Evolutionary conservation across 2,113 vertebrate genomes (phyloP).

Genomic region (Sturnira hondurensis): DNA sequence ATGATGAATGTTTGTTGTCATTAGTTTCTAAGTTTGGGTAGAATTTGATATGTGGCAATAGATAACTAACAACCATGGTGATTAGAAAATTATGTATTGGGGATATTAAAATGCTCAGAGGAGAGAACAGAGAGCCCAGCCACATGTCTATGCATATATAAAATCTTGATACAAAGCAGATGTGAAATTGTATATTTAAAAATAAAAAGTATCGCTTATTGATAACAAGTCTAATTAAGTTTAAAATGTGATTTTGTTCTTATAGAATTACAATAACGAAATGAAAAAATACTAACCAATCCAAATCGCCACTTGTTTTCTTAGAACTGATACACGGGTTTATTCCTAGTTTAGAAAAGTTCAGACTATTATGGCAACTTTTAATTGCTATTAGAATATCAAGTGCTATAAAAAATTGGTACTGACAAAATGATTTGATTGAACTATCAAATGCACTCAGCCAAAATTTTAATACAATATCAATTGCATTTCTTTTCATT

Average conservation of each 20-base stretch:
- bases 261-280: background rate
- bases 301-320: background rate
- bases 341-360: background rate
- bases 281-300: background rate
- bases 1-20: background rate
- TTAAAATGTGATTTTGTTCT: background rate
- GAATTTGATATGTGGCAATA: background rate
- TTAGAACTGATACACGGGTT: background rate
- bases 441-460: slow-evolving; percentile 40
- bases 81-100: background rate
- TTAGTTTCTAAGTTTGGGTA: background rate
- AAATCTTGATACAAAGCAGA: background rate
- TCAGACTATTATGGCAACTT: background rate
- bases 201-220: background rate
- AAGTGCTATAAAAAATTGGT: slow-evolving; percentile 29
- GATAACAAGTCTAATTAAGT: background rate
- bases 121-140: background rate
- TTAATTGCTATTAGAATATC: background rate
- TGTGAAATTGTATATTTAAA: background rate
- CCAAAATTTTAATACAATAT: slow-evolving; percentile 38
- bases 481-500: background rate
- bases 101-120: background rate
- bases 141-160: background rate
- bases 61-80: background rate
- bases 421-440: slow-evolving; percentile 31